These are phyloP conservation scores for Drosophila kohkoa DNA, from an alignment of 1,140 invertebrate species.

Conservation along the genomic window DNA sequence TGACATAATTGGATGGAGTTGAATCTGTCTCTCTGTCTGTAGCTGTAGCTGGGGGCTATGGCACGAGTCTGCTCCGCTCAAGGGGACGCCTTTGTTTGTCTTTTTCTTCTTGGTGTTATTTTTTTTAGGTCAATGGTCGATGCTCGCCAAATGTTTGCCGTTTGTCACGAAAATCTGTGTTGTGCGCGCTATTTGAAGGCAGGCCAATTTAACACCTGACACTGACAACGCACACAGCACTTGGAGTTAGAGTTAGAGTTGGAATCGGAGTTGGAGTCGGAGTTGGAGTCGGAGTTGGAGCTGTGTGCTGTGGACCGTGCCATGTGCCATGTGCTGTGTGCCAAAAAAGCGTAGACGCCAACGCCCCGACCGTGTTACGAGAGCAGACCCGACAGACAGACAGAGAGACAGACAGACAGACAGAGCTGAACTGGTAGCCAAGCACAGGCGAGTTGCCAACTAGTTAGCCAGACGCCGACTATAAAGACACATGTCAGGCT, in stretches of 20 bases:
- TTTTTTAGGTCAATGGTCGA: conserved; percentile 76
- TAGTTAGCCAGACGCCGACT: conserved; percentile 23
- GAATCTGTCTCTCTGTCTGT: not conserved
- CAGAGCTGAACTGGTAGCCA: conserved; percentile 23
- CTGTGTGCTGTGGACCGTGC: conserved; percentile 59
- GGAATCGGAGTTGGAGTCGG: not conserved
- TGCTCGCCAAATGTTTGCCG: conserved; percentile 56
- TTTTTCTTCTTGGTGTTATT: conserved; percentile 36
- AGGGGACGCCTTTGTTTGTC: conserved; percentile 58
- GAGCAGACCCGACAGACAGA: conserved; percentile 27
- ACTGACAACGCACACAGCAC: conserved; percentile 31
- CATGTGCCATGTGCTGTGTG: conserved; percentile 46
- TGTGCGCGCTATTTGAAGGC: conserved; percentile 58
- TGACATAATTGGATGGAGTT: conserved; percentile 71
- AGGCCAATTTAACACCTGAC: conserved; percentile 79
- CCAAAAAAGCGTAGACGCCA: conserved; percentile 41
- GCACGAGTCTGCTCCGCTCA: conserved; percentile 41
- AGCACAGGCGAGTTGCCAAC: conserved; percentile 35
- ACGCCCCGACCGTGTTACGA: conserved; percentile 67
- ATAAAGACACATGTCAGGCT: conserved; percentile 55
- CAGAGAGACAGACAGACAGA: not conserved
- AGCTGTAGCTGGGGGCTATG: conserved; percentile 9
- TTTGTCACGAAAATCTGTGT: conserved; percentile 45
- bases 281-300: not conserved
- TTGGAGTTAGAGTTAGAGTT: not conserved